Base-by-base conservation (phyloP, 2,888 invertebrate genomes). In the Mesochorus sp. region DNA sequence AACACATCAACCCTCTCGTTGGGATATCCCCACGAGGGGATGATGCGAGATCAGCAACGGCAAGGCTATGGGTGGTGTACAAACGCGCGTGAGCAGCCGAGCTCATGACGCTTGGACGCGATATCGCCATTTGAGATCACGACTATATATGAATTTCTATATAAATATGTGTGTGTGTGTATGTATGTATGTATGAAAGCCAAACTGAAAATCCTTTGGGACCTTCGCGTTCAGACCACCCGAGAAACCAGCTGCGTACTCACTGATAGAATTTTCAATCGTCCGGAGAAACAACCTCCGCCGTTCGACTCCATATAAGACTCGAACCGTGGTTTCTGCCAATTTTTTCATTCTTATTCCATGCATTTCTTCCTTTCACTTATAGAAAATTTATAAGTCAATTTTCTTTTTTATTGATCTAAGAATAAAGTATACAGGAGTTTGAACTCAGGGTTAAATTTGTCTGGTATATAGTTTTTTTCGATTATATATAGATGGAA, bases 191-290 rank as follows among this genome's bases (percentile, higher is more conserved):
- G 34, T 14, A 34, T 37, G 47, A 47, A 14, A 55, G 51, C 44
- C 68, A 68, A 73, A 26, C 73, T 61, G 73, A 64, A 74, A 74
- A 64, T 78, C 78, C 78, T 78, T 64, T 51, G 64, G 78, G 78
- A 55, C 39, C 64, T 64, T 70, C 21, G 51, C 24, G 67, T 26
- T 49, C 39, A 37, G 28, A 51, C 62, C 47, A 44, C 51, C n/a
- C 59, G 64, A 57, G 73, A 73, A 68, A 61, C 39, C 28, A 37
- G 61, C 71, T 55, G 61, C 51, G 57, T 42, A 39, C 39, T 39
- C 68, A 53, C 67, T 73, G 77, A 73, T 73, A 64, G 73, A 78
- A 78, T 78, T 78, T 78, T 73, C 77, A 68, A 78, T 78, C 64
- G 73, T 24, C 49, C 51, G 39, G n/a, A 73, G 61, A 51, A 42